These are phyloP conservation scores for Heliconius hermathena DNA, from an alignment of 1,140 invertebrate species.

Conservation along the genomic window DNA sequence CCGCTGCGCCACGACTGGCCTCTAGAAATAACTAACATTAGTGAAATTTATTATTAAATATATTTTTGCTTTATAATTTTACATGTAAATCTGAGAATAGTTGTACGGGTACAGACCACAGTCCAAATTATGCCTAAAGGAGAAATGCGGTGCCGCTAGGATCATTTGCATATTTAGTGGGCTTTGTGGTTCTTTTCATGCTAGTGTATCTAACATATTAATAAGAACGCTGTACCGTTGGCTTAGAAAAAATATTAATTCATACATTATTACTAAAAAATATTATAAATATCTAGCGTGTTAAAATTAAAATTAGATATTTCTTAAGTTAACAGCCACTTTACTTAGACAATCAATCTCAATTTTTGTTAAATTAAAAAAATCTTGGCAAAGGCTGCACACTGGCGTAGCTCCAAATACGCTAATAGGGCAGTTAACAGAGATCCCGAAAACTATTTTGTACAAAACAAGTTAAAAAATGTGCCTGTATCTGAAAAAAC, in stretches of 20 bases:
- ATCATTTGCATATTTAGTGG: slow-evolving; percentile 11
- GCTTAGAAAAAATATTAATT: neutral
- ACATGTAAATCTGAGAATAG: neutral
- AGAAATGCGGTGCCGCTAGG: slow-evolving; percentile 8
- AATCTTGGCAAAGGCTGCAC: slow-evolving; percentile 43
- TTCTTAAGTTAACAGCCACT: slow-evolving; percentile 21
- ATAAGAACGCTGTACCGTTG: neutral
- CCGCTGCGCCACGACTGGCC: no score
- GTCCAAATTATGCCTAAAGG: slow-evolving; percentile 5
- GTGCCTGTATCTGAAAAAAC: slow-evolving; percentile 17
- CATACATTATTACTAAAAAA: neutral
- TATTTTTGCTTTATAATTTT: neutral
- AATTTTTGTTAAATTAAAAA: slow-evolving; percentile 48
- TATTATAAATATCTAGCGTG: neutral
- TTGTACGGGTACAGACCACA: neutral
- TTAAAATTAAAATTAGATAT: neutral
- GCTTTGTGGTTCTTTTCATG: slow-evolving; percentile 7
- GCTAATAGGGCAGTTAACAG: slow-evolving; percentile 52
- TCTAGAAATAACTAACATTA: neutral
- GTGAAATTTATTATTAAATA: neutral
- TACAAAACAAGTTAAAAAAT: slow-evolving; percentile 40
- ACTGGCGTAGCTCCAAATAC: slow-evolving; percentile 48
- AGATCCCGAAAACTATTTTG: slow-evolving; percentile 45
- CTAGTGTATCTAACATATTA: neutral
- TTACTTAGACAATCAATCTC: slow-evolving; percentile 38